Evolutionary conservation across 2,113 vertebrate genomes (phyloP), one percentile per base, ranked within the genome.

Genomic region (Odobenus rosmarus): DNA sequence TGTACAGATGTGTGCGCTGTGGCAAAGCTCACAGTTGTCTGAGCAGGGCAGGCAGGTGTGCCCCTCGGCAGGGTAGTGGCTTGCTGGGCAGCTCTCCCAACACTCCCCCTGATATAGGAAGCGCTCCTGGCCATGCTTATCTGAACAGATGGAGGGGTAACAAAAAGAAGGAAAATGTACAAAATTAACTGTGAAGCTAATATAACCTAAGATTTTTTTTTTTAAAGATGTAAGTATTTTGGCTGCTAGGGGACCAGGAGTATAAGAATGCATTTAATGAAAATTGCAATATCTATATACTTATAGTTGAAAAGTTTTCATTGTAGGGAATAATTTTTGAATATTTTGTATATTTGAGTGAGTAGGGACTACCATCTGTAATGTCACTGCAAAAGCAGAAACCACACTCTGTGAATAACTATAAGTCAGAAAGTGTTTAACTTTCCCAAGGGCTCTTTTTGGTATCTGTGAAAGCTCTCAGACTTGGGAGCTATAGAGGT

Each of bases 61-160:
- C 0, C 36, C 71, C 1, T 98, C 96, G 33, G 98, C 98, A 90
- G 98, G 99, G 96, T 99, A 98, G 95, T 98, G 81, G 4, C 98
- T 99, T 16, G 85, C 72, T 0, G 99, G 99, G 95, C 99, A 99
- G 85, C 62, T 97, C 15, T 99, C 99, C 77, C 97, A 98, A 98
- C 99, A 99, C 93, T 99, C 98, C 19, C 98, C 98, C 33, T 90
- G 51, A 36, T 99, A 98, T 12, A 99, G 96, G 98, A 99, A 99
- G 71, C 97, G 98, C 13, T 98, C 64, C 4, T 79, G 98, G 12
- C 98, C 98, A 33, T 98, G 98, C 84, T 89, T 98, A 90, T 99
- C 99, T 99, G 98, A 69, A 55, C 11, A 87, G 77, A 92, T 33
- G 94, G 39, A 96, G 51, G 2, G 49, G 4, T 21, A 93, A 69